phyloP scores from a whole-genome alignment of 2,888 invertebrate genomes.

The Eulithis prunata region DNA sequence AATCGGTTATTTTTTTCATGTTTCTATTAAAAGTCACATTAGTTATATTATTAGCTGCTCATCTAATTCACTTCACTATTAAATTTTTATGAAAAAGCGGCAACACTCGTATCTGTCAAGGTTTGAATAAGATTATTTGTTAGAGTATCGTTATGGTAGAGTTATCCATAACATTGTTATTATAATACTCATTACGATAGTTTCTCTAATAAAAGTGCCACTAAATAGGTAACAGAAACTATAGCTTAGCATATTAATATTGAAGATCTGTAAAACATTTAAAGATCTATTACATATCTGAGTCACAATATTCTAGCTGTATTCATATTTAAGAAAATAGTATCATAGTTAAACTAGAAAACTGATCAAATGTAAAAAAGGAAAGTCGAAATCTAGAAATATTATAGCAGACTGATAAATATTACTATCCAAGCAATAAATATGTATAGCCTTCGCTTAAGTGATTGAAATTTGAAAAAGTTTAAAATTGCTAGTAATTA shows the following conservation, averaged over 20 bases:
- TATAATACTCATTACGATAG: slow-evolving; percentile 8
- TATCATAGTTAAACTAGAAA: slow-evolving; percentile 8
- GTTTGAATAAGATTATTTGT: too few species aligned
- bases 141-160: background rate
- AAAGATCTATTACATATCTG: slow-evolving; percentile 25
- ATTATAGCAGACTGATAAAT: slow-evolving; percentile 17
- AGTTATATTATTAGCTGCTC: too few species aligned
- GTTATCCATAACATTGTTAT: background rate
- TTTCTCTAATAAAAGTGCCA: slow-evolving; percentile 15
- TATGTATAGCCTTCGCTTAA: background rate
- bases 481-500: background rate
- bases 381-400: slow-evolving; percentile 1
- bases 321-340: slow-evolving; percentile 18
- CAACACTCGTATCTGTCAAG: too few species aligned
- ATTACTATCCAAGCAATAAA: slow-evolving; percentile 13
- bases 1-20: too few species aligned
- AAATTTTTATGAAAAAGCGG: too few species aligned
- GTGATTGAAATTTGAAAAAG: background rate
- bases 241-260: slow-evolving; percentile 11
- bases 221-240: slow-evolving; percentile 11
- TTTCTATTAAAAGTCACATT: too few species aligned
- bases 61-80: too few species aligned
- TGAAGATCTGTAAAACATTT: slow-evolving; percentile 4
- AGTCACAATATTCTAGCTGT: slow-evolving; percentile 26
- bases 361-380: background rate